Percentiles rank a stretch among this genome's conserved stretches.
phyloP scores from a whole-genome alignment of 2,113 vertebrate species.

The Hippocampus guttulatus region DNA sequence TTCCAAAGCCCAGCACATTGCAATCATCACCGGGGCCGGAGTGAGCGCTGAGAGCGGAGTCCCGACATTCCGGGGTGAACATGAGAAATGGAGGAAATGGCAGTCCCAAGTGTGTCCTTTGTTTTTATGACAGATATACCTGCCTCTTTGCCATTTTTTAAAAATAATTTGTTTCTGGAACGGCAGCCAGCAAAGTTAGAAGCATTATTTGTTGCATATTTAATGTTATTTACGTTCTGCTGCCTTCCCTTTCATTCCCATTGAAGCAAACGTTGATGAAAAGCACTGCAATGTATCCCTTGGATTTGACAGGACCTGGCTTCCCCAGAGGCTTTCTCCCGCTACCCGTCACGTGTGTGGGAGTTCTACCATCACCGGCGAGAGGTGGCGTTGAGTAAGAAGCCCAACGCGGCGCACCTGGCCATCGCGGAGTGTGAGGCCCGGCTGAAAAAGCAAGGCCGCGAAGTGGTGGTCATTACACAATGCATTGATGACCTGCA shows the following conservation, averaged over 20 bases:
- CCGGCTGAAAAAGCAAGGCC: conserved; percentile 81
- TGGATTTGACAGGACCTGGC: conserved; percentile 81
- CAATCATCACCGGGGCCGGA: conserved; percentile 88
- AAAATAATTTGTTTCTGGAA: conserved; percentile 24
- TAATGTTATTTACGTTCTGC: not conserved
- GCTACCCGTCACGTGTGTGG: conserved; percentile 89
- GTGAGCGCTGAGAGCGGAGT: conserved; percentile 90
- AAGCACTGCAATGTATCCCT: not conserved
- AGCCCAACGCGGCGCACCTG: conserved; percentile 80
- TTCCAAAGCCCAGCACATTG: conserved; percentile 87
- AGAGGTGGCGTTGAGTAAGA: conserved; percentile 77
- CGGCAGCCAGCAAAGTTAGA: not conserved
- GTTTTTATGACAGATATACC: conserved; percentile 21
- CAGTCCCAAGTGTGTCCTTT: conserved; percentile 79
- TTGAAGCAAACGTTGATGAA: not conserved
- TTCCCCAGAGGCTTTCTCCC: conserved; percentile 85
- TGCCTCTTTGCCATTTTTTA: conserved; percentile 6
- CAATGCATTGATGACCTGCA: conserved; percentile 95
- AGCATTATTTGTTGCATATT: not conserved
- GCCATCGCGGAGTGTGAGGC: conserved; percentile 88
- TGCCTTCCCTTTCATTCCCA: not conserved
- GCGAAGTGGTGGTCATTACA: conserved; percentile 84
- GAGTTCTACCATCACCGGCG: conserved; percentile 96
- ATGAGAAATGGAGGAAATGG: conserved; percentile 94
- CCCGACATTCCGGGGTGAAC: conserved; percentile 85